A percentile compares a stretch with the other conserved stretches of the same genome.
phyloP scores from a whole-genome alignment of 1,140 invertebrate genomes.

The Microvelia longipes region DNA sequence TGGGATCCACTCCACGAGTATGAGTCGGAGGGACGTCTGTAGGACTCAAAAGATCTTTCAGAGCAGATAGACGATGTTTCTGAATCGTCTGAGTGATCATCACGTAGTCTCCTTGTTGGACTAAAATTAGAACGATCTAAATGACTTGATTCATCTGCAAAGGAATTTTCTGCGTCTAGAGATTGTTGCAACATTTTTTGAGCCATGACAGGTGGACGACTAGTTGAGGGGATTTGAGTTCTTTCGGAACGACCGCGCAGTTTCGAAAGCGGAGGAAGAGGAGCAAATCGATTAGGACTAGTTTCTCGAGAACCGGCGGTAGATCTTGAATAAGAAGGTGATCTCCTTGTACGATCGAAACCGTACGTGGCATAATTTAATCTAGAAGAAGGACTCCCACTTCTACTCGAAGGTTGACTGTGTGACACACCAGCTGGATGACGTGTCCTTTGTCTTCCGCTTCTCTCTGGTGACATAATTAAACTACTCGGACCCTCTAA shows the following conservation, averaged over 20 bases:
- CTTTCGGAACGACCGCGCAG: constrained; percentile 1
- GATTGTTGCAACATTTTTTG: constrained; percentile 73
- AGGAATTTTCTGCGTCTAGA: constrained; percentile 68
- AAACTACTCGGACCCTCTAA: constrained; percentile 15
- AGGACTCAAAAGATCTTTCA: constrained; percentile 75
- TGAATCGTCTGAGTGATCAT: constrained; percentile 75
- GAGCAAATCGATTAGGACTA: constrained; percentile 7
- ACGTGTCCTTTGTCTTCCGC: constrained; percentile 42
- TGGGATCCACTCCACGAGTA: constrained; percentile 62
- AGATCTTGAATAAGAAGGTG: constrained; percentile 12
- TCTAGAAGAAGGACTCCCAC: constrained; percentile 71
- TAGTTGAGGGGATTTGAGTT: constrained; percentile 17
- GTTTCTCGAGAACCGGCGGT: constrained; percentile 14
- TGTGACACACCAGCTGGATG: constrained; percentile 57
- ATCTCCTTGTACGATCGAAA: constrained; percentile 9
- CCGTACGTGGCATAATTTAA: constrained; percentile 51
- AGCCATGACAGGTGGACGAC: constrained; percentile 45
- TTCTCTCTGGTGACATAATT: constrained; percentile 35
- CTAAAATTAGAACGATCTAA: neutral
- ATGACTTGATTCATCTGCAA: constrained; percentile 51
- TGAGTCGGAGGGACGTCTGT: constrained; percentile 52
- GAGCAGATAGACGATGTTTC: constrained; percentile 91
- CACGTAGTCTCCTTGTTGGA: constrained; percentile 19
- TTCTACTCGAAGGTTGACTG: constrained; percentile 75
- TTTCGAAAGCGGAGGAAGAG: constrained; percentile 7